Percentiles rank a stretch among this genome's conserved stretches.
Conservation (phyloP, 2,797 vertebrate species). For the Falco novaeseelandiae region DNA sequence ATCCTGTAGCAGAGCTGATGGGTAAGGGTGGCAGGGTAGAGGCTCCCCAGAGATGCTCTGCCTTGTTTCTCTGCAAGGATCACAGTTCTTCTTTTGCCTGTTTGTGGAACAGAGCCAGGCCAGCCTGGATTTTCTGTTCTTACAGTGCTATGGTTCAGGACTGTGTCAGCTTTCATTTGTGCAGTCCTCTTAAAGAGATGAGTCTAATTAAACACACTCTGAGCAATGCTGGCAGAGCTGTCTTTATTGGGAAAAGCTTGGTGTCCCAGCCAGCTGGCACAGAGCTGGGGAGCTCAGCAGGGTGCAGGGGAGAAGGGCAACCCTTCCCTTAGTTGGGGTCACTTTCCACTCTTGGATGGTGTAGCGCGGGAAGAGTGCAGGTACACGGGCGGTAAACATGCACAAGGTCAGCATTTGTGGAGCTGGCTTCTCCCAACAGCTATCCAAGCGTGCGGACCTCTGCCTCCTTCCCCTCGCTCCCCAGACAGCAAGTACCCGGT, state of each 20-base stretch:
- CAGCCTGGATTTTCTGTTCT: not conserved
- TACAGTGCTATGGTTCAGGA: accelerated
- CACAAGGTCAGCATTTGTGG: not conserved
- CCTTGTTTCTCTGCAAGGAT: not conserved
- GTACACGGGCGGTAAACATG: not conserved
- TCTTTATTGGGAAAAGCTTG: not conserved
- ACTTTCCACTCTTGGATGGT: not conserved
- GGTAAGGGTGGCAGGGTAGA: not conserved
- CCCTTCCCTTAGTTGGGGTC: accelerated
- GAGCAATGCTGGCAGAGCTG: not conserved
- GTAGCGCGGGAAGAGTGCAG: not conserved
- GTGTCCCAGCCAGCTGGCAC: not conserved
- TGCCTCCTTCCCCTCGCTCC: not conserved
- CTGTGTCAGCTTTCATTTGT: not conserved
- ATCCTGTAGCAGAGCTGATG: not conserved
- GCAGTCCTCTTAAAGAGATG: not conserved
- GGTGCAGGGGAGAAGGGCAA: not conserved
- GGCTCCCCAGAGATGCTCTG: not conserved
- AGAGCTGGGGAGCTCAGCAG: not conserved
- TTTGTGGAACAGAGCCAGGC: not conserved
- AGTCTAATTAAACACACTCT: slow-evolving; percentile 35
- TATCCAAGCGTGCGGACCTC: accelerated
- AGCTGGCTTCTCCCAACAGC: not conserved
- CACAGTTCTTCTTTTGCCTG: not conserved
- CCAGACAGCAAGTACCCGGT: accelerated